These are phyloP conservation scores for Halichoeres trimaculatus DNA, from an alignment of 2,113 vertebrate species.

Conservation along the genomic window DNA sequence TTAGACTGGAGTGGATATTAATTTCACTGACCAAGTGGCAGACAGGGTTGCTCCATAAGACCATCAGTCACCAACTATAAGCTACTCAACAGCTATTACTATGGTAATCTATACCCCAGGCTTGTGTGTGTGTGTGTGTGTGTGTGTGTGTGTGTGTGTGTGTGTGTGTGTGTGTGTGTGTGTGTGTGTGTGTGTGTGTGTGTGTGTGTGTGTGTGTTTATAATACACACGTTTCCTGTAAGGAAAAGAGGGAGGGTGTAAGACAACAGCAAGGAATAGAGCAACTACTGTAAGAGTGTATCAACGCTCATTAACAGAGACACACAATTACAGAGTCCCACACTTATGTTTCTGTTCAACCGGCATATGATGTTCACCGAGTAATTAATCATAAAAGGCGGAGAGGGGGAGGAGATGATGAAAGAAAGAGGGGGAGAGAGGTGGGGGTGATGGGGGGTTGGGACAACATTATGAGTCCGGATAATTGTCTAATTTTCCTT, in stretches of 20 bases:
- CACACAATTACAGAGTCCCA: conserved; percentile 74
- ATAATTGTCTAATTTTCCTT: conserved; percentile 83
- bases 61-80: conserved; percentile 78
- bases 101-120: conserved; percentile 75
- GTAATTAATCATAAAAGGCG: conserved; percentile 83
- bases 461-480: conserved; percentile 80
- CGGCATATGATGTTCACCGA: conserved; percentile 80
- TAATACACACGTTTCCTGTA: conserved; percentile 37
- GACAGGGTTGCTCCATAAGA: conserved; percentile 69
- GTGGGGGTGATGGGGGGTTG: conserved; percentile 32
- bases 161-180: neutral
- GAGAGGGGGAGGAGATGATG: conserved; percentile 71
- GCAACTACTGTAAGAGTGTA: conserved; percentile 61
- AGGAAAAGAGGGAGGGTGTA: conserved; percentile 25
- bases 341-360: conserved; percentile 82
- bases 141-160: neutral
- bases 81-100: conserved; percentile 81
- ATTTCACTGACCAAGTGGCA: conserved; percentile 79
- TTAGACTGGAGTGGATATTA: conserved; percentile 74
- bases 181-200: neutral
- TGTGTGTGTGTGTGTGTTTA: conserved; percentile 5
- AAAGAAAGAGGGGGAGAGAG: conserved; percentile 9
- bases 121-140: conserved; percentile 4
- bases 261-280: conserved; percentile 60
- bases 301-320: conserved; percentile 81